phyloP scores from a whole-genome alignment of 2,888 invertebrate species.

The Caenorhabditis angaria region DNA sequence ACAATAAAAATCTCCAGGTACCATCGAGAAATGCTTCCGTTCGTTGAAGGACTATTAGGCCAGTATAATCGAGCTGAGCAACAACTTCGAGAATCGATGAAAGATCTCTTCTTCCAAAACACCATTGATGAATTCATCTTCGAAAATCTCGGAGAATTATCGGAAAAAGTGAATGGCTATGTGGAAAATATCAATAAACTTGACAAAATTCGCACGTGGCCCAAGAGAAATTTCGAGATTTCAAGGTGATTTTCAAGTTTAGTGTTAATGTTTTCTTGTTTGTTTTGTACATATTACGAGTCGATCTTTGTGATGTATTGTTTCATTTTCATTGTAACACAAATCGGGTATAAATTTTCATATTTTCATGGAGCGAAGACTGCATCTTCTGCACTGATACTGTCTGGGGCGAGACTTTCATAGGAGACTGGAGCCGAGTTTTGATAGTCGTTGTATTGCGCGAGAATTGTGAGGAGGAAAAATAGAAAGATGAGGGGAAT shows the following conservation, averaged over 20 bases:
- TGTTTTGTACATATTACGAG: no score
- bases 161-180: slow-evolving; percentile 38
- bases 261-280: no score
- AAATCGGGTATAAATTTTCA: no score
- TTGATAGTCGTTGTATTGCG: no score
- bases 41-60: slow-evolving; percentile 20
- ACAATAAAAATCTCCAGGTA: slow-evolving; percentile 39
- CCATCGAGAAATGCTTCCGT: slow-evolving; percentile 44
- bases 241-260: not conserved
- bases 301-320: no score
- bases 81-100: slow-evolving; percentile 50
- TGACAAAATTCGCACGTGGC: slow-evolving; percentile 45
- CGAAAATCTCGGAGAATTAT: slow-evolving; percentile 47
- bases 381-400: no score
- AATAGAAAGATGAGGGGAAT: no score
- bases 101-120: slow-evolving; percentile 55
- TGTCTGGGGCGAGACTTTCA: no score
- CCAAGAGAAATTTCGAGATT: slow-evolving; percentile 36
- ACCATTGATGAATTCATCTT: slow-evolving; percentile 64
- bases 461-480: no score
- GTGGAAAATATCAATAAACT: slow-evolving; percentile 35
- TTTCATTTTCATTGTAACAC: no score
- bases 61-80: slow-evolving; percentile 40
- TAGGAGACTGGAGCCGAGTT: no score
- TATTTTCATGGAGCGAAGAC: no score